Evolutionary conservation across 2,888 invertebrate species (phyloP).

Genomic region (Aporophyla nigra): DNA sequence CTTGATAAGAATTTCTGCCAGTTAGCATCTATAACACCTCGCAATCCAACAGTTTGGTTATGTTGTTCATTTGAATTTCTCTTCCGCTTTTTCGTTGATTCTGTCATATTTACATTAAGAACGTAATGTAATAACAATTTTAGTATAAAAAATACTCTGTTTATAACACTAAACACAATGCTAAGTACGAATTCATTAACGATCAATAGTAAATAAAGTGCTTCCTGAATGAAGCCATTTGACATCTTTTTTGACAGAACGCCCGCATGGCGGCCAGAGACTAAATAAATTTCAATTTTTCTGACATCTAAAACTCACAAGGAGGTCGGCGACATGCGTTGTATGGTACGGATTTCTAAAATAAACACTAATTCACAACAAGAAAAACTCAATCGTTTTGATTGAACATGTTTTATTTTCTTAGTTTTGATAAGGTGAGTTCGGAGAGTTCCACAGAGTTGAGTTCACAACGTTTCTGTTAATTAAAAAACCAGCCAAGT

Average conservation of each 20-base stretch:
- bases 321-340: not conserved
- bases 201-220: constrained; percentile 79
- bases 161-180: constrained; percentile 70
- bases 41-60: constrained; percentile 78
- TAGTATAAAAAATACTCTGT: constrained; percentile 67
- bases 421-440: not conserved
- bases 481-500: not conserved
- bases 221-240: constrained; percentile 75
- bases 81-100: constrained; percentile 82
- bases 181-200: constrained; percentile 77
- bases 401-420: not conserved
- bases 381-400: not conserved
- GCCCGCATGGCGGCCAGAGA: constrained; percentile 65
- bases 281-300: constrained; percentile 22
- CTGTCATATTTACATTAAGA: constrained; percentile 82
- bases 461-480: not conserved
- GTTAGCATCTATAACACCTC: constrained; percentile 85
- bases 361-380: not conserved
- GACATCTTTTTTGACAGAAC: constrained; percentile 78
- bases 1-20: constrained; percentile 86
- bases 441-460: not conserved
- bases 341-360: constrained; percentile 3
- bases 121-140: constrained; percentile 70
- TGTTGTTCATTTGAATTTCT: constrained; percentile 71
- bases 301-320: not conserved